phyloP scores from a whole-genome alignment of 2,888 invertebrate species.

The Eurois occulta region DNA sequence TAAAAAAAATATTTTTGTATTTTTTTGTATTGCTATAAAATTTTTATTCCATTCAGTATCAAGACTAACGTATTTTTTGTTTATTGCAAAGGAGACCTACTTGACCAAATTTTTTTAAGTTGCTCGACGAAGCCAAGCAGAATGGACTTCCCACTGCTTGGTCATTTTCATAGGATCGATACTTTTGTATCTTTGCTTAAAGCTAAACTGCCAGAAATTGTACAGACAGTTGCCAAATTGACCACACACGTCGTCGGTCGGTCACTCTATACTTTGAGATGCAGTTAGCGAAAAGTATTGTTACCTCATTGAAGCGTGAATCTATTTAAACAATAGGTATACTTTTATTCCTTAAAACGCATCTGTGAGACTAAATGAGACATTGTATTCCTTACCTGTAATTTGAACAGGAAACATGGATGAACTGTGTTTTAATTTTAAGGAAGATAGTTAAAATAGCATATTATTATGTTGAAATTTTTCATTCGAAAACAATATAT shows the following conservation, averaged over 20 bases:
- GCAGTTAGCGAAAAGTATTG: slow-evolving; percentile 3
- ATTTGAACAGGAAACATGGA: neutral
- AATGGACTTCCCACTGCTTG: neutral
- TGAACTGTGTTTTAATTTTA: neutral
- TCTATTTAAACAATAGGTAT: slow-evolving; percentile 4
- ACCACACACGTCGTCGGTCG: slow-evolving; percentile 53
- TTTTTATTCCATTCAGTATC: neutral
- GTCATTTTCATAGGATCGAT: neutral
- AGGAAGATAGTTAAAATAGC: neutral
- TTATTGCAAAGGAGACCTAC: neutral
- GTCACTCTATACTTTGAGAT: neutral
- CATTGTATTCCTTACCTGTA: neutral
- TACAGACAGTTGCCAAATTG: slow-evolving; percentile 9
- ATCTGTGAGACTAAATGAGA: neutral
- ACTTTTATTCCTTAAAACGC: slow-evolving; percentile 22
- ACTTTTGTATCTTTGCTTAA: neutral
- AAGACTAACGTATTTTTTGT: neutral
- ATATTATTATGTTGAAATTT: neutral
- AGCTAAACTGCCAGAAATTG: neutral
- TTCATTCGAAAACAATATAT: neutral
- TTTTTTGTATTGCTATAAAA: neutral
- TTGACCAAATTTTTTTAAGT: neutral
- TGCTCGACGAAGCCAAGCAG: neutral
- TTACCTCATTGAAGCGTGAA: slow-evolving; percentile 8
- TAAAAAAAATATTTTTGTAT: no score